Evolutionary conservation across 2,888 invertebrate species (phyloP), one percentile per base, ranked within the genome.

Genomic region (Pristionchus entomophagus): DNA sequence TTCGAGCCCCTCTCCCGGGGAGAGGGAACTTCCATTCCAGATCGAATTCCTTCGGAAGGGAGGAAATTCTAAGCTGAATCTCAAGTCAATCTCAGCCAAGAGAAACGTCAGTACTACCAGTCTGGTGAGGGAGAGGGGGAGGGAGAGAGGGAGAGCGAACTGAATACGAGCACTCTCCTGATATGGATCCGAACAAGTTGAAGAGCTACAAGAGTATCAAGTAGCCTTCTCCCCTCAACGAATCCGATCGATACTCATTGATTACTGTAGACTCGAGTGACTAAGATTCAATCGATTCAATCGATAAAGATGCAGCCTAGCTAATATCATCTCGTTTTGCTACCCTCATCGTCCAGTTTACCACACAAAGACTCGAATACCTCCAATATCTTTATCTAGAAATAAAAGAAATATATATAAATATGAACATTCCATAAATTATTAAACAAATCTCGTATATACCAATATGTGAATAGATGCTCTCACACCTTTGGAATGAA

Each of bases 321-420:
- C 51, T 53, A n/a, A n/a, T n/a, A n/a, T n/a, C n/a, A n/a, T n/a
- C n/a, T n/a, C n/a, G n/a, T n/a, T n/a, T n/a, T n/a, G n/a, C n/a
- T n/a, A n/a, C n/a, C n/a, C n/a, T n/a, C n/a, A n/a, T n/a, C n/a
- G n/a, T n/a, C n/a, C n/a, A n/a, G n/a, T n/a, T n/a, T n/a, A n/a
- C n/a, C n/a, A n/a, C n/a, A n/a, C n/a, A n/a, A n/a, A n/a, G n/a
- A n/a, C 45, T 45, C 14, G 45, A 45, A 45, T 14, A 56, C 81
- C 81, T 81, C 81, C 81, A 56, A 81, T 81, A 81, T 35, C 51
- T 78, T 81, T 81, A 81, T 81, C 81, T 81, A 81, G 19, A n/a
- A n/a, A n/a, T n/a, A n/a, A n/a, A n/a, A n/a, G n/a, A 22, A 45
- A 45, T 45, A 45, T 59, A 26, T 56, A 80, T 80, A 53, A 80